Evolutionary conservation across 1,140 invertebrate species (phyloP).

Genomic region (Apolygus lucorum): DNA sequence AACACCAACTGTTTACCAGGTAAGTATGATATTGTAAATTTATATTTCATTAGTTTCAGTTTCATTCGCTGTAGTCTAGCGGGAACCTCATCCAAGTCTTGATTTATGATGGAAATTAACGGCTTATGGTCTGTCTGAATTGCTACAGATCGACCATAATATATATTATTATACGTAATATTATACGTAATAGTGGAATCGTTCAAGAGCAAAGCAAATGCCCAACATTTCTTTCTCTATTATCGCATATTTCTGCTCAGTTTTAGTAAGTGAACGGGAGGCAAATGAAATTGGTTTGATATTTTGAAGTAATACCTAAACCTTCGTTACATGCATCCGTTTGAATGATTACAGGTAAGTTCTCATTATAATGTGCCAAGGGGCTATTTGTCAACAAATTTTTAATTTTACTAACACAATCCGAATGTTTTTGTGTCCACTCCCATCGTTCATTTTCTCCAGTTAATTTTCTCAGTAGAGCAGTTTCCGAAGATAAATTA

Average conservation of each 20-base stretch:
- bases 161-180: too few species aligned
- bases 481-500: constrained; percentile 38
- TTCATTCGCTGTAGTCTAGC: constrained; percentile 40
- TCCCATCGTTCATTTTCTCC: constrained; percentile 38
- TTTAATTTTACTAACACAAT: constrained; percentile 38
- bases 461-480: constrained; percentile 38
- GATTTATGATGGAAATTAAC: constrained; percentile 36
- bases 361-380: constrained; percentile 31
- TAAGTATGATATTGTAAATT: constrained; percentile 36
- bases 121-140: constrained; percentile 33
- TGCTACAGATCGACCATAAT: too few species aligned
- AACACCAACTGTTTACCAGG: constrained; percentile 41
- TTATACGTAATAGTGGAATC: too few species aligned
- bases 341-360: constrained; percentile 28
- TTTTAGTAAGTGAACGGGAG: constrained; percentile 31
- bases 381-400: constrained; percentile 30
- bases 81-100: constrained; percentile 37
- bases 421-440: constrained; percentile 37
- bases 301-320: constrained; percentile 32
- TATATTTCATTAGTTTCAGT: constrained; percentile 35
- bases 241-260: constrained; percentile 33
- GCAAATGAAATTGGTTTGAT: constrained; percentile 38
- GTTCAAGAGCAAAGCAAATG: constrained; percentile 33
- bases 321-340: too few species aligned
- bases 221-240: constrained; percentile 33